Evolutionary conservation across 2,888 invertebrate species (phyloP).

Genomic region (Oegoconia quadripuncta): DNA sequence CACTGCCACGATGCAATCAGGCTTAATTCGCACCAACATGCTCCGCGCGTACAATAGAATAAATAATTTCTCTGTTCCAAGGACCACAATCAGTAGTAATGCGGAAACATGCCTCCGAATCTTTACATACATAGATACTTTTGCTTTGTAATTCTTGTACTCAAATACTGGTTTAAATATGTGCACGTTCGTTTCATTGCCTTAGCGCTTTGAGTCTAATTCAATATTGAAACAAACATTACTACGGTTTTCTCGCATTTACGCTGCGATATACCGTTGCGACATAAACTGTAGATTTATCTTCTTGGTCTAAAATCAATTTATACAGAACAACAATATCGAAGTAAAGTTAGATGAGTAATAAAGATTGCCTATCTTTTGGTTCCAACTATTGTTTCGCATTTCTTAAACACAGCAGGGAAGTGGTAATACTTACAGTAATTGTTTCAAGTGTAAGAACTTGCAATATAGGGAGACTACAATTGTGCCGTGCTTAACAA

Average conservation of each 20-base stretch:
- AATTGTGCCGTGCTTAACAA: too few relatives aligned
- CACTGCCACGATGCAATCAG: slow-evolving; percentile 40
- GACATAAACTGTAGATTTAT: slow-evolving; percentile 59
- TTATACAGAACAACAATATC: slow-evolving; percentile 54
- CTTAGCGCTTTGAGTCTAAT: slow-evolving; percentile 38
- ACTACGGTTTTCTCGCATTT: slow-evolving; percentile 43
- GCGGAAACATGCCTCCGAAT: slow-evolving; percentile 41
- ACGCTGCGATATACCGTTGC: slow-evolving; percentile 48
- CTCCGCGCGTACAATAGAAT: slow-evolving; percentile 34
- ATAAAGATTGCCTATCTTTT: slow-evolving; percentile 62
- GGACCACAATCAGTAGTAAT: slow-evolving; percentile 48
- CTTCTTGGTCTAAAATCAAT: slow-evolving; percentile 60
- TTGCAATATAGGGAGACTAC: too few relatives aligned
- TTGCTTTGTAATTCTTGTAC: slow-evolving; percentile 34
- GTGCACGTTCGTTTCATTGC: slow-evolving; percentile 41
- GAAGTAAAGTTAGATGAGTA: slow-evolving; percentile 54
- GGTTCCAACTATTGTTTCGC: slow-evolving; percentile 56
- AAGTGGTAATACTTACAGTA: background rate
- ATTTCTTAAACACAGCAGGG: slow-evolving; percentile 42
- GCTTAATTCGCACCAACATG: slow-evolving; percentile 32
- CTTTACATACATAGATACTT: slow-evolving; percentile 39
- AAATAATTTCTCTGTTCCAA: slow-evolving; percentile 40
- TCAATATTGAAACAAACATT: slow-evolving; percentile 61
- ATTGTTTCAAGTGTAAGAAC: slow-evolving; percentile 4
- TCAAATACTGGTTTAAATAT: slow-evolving; percentile 23